Evolutionary conservation across 2,113 vertebrate genomes (phyloP), one percentile per base, ranked within the genome.

Genomic region (Megalops atlanticus): DNA sequence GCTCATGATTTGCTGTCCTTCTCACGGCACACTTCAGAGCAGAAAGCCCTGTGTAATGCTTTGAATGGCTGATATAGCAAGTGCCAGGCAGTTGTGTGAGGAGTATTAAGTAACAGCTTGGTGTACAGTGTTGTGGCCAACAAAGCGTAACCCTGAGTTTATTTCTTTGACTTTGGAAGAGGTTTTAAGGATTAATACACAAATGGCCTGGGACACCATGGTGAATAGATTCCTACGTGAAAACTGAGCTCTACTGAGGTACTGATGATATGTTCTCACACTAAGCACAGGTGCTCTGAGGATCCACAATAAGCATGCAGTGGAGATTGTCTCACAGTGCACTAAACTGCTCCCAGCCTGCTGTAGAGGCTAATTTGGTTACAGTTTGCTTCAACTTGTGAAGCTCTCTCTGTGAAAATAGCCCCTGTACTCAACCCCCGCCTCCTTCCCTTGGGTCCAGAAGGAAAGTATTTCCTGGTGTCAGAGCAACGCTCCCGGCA

Each of bases 391-490:
- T 24, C 18, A 24, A 54, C 18, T 54, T 49, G n/a, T n/a, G n/a
- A 21, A 40, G 38, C 38, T 24, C 14, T 31, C 14, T 33, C 45
- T 52, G 45, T 21, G 27, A n/a, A 31, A 35, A 47, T 10, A 12
- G 3, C 40, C 73, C 14, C 43, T 45, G 5, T 49, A 41, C 40
- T 33, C n/a, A 16, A 54, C 18, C 27, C 52, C 35, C 52, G 11
- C 24, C 21, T 36, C 33, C 49, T 10, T 31, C 49, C 54, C n/a
- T 31, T 8, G 6, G 31, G 70, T 47, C 43, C 80, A 18, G 24
- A 39, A 52, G 73, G 12, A 74, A 75, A 81, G 79, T 21, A 75
- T 52, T 41, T 74, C 49, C 47, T 58, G 36, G 72, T 41, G 52
- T 75, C 80, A 69, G 54, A 39, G 33, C 73, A 8, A 10, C 14